Percentiles rank a stretch among this genome's conserved stretches.
Conservation (phyloP, 2,797 vertebrate species). For the Bryconaethiops microstoma region DNA sequence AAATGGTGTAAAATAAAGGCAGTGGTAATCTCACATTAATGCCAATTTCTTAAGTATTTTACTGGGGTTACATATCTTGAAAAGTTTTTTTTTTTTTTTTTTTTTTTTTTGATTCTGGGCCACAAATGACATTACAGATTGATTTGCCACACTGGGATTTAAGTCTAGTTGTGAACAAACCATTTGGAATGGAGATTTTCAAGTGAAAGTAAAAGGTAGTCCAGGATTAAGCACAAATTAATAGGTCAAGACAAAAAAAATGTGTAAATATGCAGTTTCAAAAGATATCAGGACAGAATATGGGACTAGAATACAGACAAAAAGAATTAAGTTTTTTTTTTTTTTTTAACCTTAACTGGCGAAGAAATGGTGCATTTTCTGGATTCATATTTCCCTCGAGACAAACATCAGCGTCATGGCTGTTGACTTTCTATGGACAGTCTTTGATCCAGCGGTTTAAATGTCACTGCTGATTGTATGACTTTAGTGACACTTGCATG, state of each 20-base stretch:
- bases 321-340: background rate
- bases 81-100: background rate
- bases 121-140: background rate
- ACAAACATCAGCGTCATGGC: background rate
- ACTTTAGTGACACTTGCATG: background rate
- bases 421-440: background rate
- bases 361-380: background rate
- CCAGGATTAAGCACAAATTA: background rate
- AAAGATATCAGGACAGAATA: background rate
- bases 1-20: constrained; percentile 54
- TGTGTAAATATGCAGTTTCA: background rate
- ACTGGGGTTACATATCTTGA: background rate
- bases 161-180: no score
- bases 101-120: background rate
- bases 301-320: background rate
- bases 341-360: no score
- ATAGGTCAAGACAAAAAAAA: background rate
- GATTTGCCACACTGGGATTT: background rate
- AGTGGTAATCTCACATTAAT: constrained; percentile 35
- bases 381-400: background rate
- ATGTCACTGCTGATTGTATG: background rate
- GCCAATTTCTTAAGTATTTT: constrained; percentile 17
- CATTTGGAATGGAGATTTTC: background rate
- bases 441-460: background rate
- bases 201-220: background rate